These are phyloP conservation scores for Meleagris gallopavo DNA, from an alignment of 2,113 vertebrate species.

Conservation along the genomic window DNA sequence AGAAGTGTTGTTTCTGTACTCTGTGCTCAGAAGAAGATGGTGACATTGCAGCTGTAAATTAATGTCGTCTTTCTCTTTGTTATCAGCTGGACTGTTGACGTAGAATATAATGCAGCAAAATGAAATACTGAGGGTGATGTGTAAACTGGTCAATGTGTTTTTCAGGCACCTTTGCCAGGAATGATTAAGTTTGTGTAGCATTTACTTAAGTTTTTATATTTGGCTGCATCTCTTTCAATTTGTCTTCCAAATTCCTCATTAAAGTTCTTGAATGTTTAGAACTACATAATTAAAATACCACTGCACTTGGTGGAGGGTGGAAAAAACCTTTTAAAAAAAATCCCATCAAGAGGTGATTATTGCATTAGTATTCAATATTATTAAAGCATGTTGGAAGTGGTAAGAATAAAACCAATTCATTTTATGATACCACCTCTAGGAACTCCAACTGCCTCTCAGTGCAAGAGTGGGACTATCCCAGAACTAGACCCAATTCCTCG, in stretches of 20 bases:
- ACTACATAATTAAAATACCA: conserved; percentile 67
- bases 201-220: conserved; percentile 55
- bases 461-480: neutral
- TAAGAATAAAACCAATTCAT: conserved; percentile 25
- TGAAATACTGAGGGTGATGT: neutral
- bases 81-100: neutral
- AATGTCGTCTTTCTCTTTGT: neutral
- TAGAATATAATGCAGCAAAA: neutral
- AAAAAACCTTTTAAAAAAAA: neutral
- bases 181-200: neutral
- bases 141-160: neutral
- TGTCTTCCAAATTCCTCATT: conserved; percentile 69
- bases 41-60: neutral
- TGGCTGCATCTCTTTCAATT: conserved; percentile 61
- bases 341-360: conserved; percentile 18
- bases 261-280: conserved; percentile 62
- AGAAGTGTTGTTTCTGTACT: neutral
- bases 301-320: conserved; percentile 26
- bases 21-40: neutral
- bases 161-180: conserved; percentile 35
- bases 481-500: rapidly evolving
- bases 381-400: conserved; percentile 25
- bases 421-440: neutral
- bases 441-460: neutral
- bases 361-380: conserved; percentile 50